These are phyloP conservation scores for Sinonovacula constricta DNA, from an alignment of 1,140 invertebrate genomes.

Conservation along the genomic window DNA sequence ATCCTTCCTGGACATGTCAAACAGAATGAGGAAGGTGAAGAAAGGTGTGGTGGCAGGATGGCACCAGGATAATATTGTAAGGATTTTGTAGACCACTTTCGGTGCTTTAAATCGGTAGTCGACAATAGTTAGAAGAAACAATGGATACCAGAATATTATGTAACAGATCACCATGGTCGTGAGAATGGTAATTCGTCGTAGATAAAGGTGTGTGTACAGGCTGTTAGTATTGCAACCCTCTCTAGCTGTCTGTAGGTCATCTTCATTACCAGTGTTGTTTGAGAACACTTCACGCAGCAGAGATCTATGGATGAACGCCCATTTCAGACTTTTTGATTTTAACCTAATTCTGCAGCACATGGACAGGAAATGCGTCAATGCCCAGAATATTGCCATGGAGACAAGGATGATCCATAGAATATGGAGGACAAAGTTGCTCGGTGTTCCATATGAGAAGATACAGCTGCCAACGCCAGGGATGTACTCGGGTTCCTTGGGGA, in stretches of 20 bases:
- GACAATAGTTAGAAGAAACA: slow-evolving; percentile 89
- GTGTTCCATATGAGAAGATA: slow-evolving; percentile 86
- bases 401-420: slow-evolving; percentile 94
- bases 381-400: slow-evolving; percentile 90
- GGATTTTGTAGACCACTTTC: slow-evolving; percentile 57
- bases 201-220: slow-evolving; percentile 54
- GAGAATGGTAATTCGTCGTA: slow-evolving; percentile 63
- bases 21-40: slow-evolving; percentile 70
- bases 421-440: slow-evolving; percentile 92
- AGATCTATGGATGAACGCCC: slow-evolving; percentile 66
- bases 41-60: slow-evolving; percentile 71
- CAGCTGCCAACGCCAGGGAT: slow-evolving; percentile 85
- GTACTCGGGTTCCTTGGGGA: slow-evolving; percentile 69
- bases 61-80: slow-evolving; percentile 79
- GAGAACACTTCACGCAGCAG: slow-evolving; percentile 56
- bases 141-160: slow-evolving; percentile 91
- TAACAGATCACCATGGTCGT: slow-evolving; percentile 88
- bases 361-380: slow-evolving; percentile 90
- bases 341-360: slow-evolving; percentile 86
- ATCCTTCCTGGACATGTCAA: slow-evolving; percentile 62
- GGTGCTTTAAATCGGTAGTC: slow-evolving; percentile 71
- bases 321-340: slow-evolving; percentile 62
- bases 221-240: slow-evolving; percentile 49
- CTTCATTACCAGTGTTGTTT: slow-evolving; percentile 7
- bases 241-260: slow-evolving; percentile 28